Evolutionary conservation across 2,888 invertebrate species (phyloP), one percentile per base, ranked within the genome.

Genomic region (Macaria liturata): DNA sequence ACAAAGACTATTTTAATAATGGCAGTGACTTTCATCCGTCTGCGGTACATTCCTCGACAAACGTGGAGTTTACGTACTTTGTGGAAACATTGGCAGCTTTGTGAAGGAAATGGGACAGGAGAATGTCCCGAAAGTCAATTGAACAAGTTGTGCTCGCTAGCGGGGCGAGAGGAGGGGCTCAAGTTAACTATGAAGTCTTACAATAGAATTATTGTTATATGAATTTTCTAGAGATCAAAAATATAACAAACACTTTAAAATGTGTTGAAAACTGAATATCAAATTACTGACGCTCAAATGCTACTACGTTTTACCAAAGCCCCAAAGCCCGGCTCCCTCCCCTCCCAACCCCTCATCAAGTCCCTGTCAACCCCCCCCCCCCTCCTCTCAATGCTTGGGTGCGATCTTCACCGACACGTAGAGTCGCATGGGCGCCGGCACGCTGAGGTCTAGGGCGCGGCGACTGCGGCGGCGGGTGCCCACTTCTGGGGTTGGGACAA

Each of bases 341-440:
- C 30, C 3, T 0, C 3, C 0, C n/a, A 3, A 9, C n/a, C 42
- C 42, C 4, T 20, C 31, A 6, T 34, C 9, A 37, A 37, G 7
- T 7, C 5, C 34, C 3, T 6, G 1, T 37, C 34, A 37, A 3
- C 1, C 34, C 34, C 34, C 34, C 43, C 20, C 20, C 34, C 34
- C 34, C 43, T n/a, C n/a, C n/a, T n/a, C 9, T 76, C 75, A 81
- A 64, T 71, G 78, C 48, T 49, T 62, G 3, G 78, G 88, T 52
- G 81, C 77, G 50, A 89, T 72, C 8, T 73, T 70, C 42, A 91
- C 86, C 9, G 86, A 77, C 54, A 90, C 88, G 74, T 91, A 91
- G 4, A 91, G 76, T 0, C 86, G 71, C 43, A 90, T 71, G 34
- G 89, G 90, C 57, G 90, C 78, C 4, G 87, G 84, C 32, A 68